Base-by-base conservation (phyloP, 1,140 invertebrate species). In the Camponotus vicinus region DNA sequence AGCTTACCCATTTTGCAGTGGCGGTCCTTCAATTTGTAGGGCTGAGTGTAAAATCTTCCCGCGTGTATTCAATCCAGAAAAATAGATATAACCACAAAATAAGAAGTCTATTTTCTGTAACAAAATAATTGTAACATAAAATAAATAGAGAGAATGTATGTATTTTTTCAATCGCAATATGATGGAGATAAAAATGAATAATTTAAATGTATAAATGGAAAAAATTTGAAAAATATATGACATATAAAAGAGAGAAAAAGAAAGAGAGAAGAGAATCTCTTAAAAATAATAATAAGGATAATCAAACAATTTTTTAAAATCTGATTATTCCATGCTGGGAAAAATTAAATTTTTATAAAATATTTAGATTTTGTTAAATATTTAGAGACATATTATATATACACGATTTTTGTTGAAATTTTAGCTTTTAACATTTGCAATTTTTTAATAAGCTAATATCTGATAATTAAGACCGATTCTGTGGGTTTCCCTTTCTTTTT, bases 1-100 rank as follows among this genome's bases (percentile, higher is more conserved):
- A 92, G 61, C 32, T 82, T 82, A 73, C 21, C 55, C 67, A 42
- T 83, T 83, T 63, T 77, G 15, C 70, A 85, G 59, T 64, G 32
- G 55, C 32, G 34, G 82, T 40, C 15, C 59, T 85, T 66, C 37
- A 77, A 64, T 64, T 85, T 69, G 73, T 63, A 37, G 11, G 18
- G 8, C 45, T 34, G 42, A 61, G 27, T 34, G 64, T 75, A 64
- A 66, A 21, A 42, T 32, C 57, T 3, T 6, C 15, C 27, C 34
- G 69, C 11, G 37, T 37, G 55, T 42, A 40, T 32, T 55, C 71
- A 34, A 49, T 42, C 9, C 42, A 9, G 67, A 73, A 73, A 82
- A 59, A 59, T 57, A 71, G 15, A 71, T 15, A 18, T 61, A 73
- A 61, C 55, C 49, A 0, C 15, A n/a, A 59, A 27, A 37, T 42